phyloP scores from a whole-genome alignment of 1,140 invertebrate genomes.

The Ceratitis capitata region DNA sequence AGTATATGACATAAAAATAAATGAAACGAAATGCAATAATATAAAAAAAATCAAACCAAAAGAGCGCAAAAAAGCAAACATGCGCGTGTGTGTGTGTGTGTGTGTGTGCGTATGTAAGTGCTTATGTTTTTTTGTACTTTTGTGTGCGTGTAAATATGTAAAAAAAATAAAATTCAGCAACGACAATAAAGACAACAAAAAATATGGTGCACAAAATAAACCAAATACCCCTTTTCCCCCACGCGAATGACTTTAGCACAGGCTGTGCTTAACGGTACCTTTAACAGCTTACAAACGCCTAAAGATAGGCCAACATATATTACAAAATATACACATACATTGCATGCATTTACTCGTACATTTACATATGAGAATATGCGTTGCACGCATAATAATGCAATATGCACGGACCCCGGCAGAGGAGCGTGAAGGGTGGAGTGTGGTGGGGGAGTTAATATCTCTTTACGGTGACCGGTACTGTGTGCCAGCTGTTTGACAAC shows the following conservation, averaged over 20 bases:
- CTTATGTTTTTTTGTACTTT: not conserved
- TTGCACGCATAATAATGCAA: not conserved
- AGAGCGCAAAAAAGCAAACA: not conserved
- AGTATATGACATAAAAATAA: conserved; percentile 23
- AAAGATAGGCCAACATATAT: not conserved
- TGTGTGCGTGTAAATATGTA: not conserved
- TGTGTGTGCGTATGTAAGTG: not conserved
- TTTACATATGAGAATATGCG: not conserved
- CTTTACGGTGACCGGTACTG: not conserved
- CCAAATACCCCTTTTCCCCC: not conserved
- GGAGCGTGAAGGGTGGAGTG: not conserved
- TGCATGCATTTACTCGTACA: no score
- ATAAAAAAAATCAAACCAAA: not conserved
- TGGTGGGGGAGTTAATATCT: no score
- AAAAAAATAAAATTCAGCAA: not conserved
- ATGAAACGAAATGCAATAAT: conserved; percentile 14
- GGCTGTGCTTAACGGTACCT: no score
- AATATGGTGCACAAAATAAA: not conserved
- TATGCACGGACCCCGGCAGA: not conserved
- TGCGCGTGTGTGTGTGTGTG: not conserved
- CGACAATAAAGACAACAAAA: not conserved
- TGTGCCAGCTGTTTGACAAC: conserved; percentile 24
- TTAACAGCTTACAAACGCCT: not conserved
- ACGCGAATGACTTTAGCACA: no score
- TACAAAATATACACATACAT: no score